Base-by-base conservation (phyloP, 2,113 vertebrate genomes). In the Cephalopholis sonnerati region DNA sequence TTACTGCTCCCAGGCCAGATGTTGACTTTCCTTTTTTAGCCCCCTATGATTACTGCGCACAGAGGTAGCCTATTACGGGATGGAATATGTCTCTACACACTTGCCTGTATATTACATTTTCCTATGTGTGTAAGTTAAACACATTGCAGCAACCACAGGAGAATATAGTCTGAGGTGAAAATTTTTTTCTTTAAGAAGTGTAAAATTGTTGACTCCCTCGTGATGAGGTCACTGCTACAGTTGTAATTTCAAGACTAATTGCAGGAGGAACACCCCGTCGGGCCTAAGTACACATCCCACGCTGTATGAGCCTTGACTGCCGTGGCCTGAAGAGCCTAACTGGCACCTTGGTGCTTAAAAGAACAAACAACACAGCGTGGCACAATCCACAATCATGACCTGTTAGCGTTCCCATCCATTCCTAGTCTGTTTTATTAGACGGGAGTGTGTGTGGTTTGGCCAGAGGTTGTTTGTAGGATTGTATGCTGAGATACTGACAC, bases 1-100 rank as follows among this genome's bases (percentile, higher is more conserved):
- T 95, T 94, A 93, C 89, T 84, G 87, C 82, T 87, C 83, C 89
- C 84, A 53, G 82, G 61, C 90, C 93, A 95, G 90, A 94, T 93
- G 92, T 91, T 89, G 85, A 94, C 89, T 94, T 93, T 94, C 92
- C 90, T 86, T 89, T 89, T 92, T 90, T 91, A 92, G 92, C 44
- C 77, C 91, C 69, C 84, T 92, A 70, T 93, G 89, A 94, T 94
- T 93, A 93, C 74, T 74, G 82, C 2, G 44, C 63, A 74, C 68
- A 55, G 58, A 86, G 65, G 75, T 84, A 80, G 79, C 72, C 77
- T 87, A 86, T 86, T 86, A 89, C 63, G 25, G 66, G 75, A 88
- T 74, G 58, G 36, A 65, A 61, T 70, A n/a, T 76, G 78, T 87
- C 64, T 86, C 66, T 10, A 12, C 51, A 25, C 41, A 48, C 32